Evolutionary conservation across 2,797 vertebrate genomes (phyloP).

Genomic region (Myoxocephalus aenaeus): DNA sequence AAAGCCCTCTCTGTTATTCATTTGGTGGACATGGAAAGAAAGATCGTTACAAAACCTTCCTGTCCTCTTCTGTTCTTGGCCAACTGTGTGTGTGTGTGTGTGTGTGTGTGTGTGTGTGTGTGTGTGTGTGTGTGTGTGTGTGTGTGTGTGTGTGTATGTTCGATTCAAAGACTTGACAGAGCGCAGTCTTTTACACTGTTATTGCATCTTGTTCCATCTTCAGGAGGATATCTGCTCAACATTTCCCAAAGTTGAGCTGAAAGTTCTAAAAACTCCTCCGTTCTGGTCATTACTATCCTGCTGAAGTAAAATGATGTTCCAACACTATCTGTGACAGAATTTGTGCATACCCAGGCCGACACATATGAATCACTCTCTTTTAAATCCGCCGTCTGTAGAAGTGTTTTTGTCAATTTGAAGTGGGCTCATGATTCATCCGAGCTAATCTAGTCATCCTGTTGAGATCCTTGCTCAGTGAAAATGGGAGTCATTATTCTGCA

Average conservation of each 20-base stretch:
- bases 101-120: not conserved
- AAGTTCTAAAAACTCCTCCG: slow-evolving; percentile 1
- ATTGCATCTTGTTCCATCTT: slow-evolving; percentile 28
- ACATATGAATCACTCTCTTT: slow-evolving; percentile 53
- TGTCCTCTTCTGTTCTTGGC: not conserved
- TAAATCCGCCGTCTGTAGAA: slow-evolving; percentile 40
- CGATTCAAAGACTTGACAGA: slow-evolving; percentile 29
- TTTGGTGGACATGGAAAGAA: slow-evolving; percentile 11
- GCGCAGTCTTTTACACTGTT: slow-evolving; percentile 15
- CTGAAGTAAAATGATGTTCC: slow-evolving; percentile 15
- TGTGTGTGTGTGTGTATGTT: not conserved
- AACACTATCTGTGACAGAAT: slow-evolving; percentile 18
- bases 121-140: not conserved
- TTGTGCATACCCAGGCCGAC: not conserved
- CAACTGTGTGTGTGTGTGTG: not conserved
- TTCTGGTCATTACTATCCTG: slow-evolving; percentile 15
- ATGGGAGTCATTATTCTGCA: slow-evolving; percentile 48
- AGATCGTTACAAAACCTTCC: slow-evolving; percentile 12
- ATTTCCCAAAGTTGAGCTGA: slow-evolving; percentile 42
- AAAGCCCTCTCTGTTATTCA: slow-evolving; percentile 16
- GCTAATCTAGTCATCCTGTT: slow-evolving; percentile 56
- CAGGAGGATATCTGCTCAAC: slow-evolving; percentile 37
- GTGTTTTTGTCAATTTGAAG: slow-evolving; percentile 63
- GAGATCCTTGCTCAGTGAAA: slow-evolving; percentile 42
- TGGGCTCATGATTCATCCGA: slow-evolving; percentile 56